Evolutionary conservation across 2,888 invertebrate genomes (phyloP), one percentile per base, ranked within the genome.

Genomic region (Pheosia tremula): DNA sequence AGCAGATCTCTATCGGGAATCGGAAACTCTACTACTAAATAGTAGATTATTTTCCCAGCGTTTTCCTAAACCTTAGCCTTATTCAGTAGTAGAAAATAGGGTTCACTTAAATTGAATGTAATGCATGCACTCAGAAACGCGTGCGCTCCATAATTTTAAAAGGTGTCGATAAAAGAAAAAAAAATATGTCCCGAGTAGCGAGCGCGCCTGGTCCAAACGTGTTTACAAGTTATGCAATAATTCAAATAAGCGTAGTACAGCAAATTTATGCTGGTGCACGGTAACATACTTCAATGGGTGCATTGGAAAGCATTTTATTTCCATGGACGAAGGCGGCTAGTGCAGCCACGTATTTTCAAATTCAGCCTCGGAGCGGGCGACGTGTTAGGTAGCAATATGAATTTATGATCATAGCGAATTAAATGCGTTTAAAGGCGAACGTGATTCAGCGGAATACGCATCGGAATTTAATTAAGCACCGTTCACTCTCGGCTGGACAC

Each of bases 151-250:
- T 81, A 83, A 81, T 81, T 83, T 70, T 72, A 73, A 74, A 81
- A 79, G 75, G 78, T 82, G 79, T 73, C 84, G 79, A 79, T 81
- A 82, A 78, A 78, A 76, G 78, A 85, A 86, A 85, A 87, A 88
- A 86, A 67, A 61, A 82, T 24, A 80, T 78, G 80, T 78, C 78
- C 80, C 78, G 78, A 80, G 84, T 83, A 79, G 79, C 80, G 69
- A 82, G 83, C 82, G 78, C 79, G 83, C 76, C 77, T 80, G 85
- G 81, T 85, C 86, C 86, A 85, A 85, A 85, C 89, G 86, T 91
- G 90, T 92, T 91, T 92, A 92, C 92, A 91, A 90, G 88, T 91
- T 90, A 90, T 89, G 89, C 88, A 88, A 91, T 92, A 91, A 92
- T 90, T 93, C 91, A 91, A 91, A 91, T 87, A 87, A 24, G 83